Evolutionary conservation across 2,797 vertebrate genomes (phyloP).

Genomic region (Loris lydekkerianus): DNA sequence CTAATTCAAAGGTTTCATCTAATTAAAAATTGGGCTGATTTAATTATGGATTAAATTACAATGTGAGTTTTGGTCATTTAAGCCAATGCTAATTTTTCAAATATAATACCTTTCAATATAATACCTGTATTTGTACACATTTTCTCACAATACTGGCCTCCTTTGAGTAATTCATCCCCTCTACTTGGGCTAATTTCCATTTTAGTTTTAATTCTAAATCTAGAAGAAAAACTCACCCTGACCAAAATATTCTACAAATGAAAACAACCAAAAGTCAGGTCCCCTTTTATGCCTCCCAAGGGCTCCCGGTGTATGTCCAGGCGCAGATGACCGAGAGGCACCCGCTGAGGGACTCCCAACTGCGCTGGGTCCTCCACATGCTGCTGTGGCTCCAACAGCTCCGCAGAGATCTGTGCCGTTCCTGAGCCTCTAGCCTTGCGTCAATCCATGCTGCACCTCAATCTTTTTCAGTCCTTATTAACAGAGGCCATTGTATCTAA

Average conservation of each 20-base stretch:
- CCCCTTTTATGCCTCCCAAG: not conserved
- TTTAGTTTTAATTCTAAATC: conserved; percentile 48
- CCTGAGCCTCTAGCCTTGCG: conserved; percentile 60
- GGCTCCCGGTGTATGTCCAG: not conserved
- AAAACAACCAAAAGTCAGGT: not conserved
- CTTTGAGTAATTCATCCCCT: not conserved
- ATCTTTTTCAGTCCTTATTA: conserved; percentile 67
- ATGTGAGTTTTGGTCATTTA: conserved; percentile 37
- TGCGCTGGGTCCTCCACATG: conserved; percentile 54
- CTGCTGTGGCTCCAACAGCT: conserved; percentile 29
- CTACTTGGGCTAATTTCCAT: not conserved
- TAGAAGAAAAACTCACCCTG: conserved; percentile 22
- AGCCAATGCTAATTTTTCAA: conserved; percentile 50
- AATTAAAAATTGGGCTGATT: conserved; percentile 9
- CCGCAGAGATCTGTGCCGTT: conserved; percentile 51
- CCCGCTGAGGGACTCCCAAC: not conserved
- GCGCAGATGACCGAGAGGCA: no score
- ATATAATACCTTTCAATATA: not conserved
- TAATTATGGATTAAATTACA: conserved; percentile 15
- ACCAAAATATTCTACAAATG: not conserved
- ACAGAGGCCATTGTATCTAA: not conserved
- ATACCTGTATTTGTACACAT: conserved; percentile 7
- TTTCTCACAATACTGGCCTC: conserved; percentile 35
- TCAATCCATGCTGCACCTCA: not conserved
- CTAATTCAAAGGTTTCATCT: conserved; percentile 21